phyloP scores from a whole-genome alignment of 2,113 vertebrate genomes.

The Hipposideros armiger region DNA sequence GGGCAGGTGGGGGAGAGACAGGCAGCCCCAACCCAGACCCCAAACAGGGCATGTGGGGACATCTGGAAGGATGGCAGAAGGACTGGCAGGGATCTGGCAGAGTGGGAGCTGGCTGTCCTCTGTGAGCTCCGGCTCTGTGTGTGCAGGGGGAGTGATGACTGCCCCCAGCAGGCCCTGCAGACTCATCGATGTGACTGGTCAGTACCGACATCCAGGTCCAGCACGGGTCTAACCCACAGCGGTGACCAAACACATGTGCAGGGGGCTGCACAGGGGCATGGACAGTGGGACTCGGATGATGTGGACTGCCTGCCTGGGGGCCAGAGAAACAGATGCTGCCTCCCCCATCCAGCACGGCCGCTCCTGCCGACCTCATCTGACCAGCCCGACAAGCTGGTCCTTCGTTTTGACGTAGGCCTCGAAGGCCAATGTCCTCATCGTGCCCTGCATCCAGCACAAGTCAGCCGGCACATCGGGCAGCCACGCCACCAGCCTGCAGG shows the following conservation, averaged over 20 bases:
- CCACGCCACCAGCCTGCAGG: constrained; percentile 44
- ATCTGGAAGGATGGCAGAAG: background rate
- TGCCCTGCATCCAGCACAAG: constrained; percentile 38
- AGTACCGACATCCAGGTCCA: background rate
- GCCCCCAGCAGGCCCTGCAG: background rate
- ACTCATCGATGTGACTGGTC: fast-evolving
- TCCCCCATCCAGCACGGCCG: fast-evolving
- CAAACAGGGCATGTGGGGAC: fast-evolving
- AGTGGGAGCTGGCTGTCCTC: background rate
- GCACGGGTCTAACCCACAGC: background rate
- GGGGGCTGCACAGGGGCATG: fast-evolving
- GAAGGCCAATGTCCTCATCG: fast-evolving
- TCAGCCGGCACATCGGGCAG: fast-evolving
- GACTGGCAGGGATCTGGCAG: background rate
- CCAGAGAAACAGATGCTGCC: fast-evolving
- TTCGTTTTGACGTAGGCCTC: background rate
- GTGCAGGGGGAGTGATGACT: fast-evolving
- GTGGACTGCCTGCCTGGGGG: background rate
- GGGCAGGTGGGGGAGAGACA: background rate
- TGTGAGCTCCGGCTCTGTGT: background rate
- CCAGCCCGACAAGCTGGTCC: background rate
- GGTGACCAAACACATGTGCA: background rate
- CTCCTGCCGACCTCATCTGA: background rate
- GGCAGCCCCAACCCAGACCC: background rate
- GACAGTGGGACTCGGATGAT: fast-evolving